Evolutionary conservation across 2,888 invertebrate species (phyloP), one percentile per base, ranked within the genome.

Genomic region (Nephrotoma appendiculata): DNA sequence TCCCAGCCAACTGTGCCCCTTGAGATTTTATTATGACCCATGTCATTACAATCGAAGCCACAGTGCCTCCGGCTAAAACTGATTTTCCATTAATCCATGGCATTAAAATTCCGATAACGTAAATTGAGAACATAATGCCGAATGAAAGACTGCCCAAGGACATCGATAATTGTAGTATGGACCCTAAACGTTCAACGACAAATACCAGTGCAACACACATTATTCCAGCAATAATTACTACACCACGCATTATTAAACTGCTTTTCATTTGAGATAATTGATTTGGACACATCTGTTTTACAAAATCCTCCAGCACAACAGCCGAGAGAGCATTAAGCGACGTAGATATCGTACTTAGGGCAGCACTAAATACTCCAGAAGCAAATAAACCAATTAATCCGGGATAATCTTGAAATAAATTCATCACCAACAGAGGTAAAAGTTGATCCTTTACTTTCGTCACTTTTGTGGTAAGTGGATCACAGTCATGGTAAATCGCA

Each of bases 311-410:
- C 48, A 96, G 93, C 83, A 96, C 95, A 0, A 96, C 96, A 7
- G 96, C 96, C 1, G 96, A 94, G 94, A 96, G 94, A 0, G 96
- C 96, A 89, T 96, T 96, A 0, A 96, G 91, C 0, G 96, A 96
- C 11, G 96, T 96, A 0, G 96, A 96, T 90, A 96, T 93, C 0
- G 96, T 95, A 90, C 96, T 96, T 52, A 98, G 92, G 1, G 98
- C 96, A 9, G 97, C 98, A 91, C 97, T 97, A 89, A 98, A 98
- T 42, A 98, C 94, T 84, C 97, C 97, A 83, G 98, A 96, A 0
- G 98, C 95, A 90, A 98, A 98, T 0, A 98, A 92, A 44, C 98
- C 98, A 0, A 97, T 95, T 83, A 98, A 90, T 0, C 98, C 98
- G 0, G 96, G 96, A 87, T 94, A 93, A 85, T 94, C 92, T 0